Base-by-base conservation (phyloP, 2,888 invertebrate species). In the Neuroscelio doddi region DNA sequence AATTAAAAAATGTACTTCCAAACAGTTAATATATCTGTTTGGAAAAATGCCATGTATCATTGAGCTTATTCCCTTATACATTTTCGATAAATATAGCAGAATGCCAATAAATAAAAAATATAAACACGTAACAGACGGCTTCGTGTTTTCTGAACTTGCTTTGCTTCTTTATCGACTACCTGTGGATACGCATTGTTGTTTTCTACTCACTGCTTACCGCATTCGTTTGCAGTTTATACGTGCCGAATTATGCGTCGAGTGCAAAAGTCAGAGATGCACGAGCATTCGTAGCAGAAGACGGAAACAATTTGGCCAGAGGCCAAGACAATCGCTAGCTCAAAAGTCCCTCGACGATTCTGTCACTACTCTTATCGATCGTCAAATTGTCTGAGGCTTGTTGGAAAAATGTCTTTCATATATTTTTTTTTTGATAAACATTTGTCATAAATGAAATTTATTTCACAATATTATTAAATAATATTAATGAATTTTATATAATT, bases 281-380 rank as follows among this genome's bases (percentile, higher is more conserved):
- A 58, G 42, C 30, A 9, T 32, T 10, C 2, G 7, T 21, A 16
- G 34, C 30, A 45, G 16, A 29, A 46, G 56, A 44, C 49, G 50
- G 63, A 55, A 68, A 63, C 64, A 66, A 68, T 67, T 69, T 70
- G 71, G 71, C 69, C 9, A 46, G 30, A 7, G 16, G 62, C 71
- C 71, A 73, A 70, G 68, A 71, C 69, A 71, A 68, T 73, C 66
- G 69, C 46, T 56, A 29, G 7, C 21, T 21, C 21, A 21, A 21
- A 5, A 5, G 21, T 5, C 21, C 21, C 21, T 21, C 21, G 5
- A 21, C 21, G 21, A 5, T 21, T 2, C 21, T 5, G 21, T 21
- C 5, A 5, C 21, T 21, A 2, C 21, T 21, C 21, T 21, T 5
- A 21, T 21, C 5, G 21, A 21, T 21, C 21, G 3, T 21, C 21